These are phyloP conservation scores for Ptychoptera contaminata DNA, from an alignment of 2,888 invertebrate species.

Conservation along the genomic window DNA sequence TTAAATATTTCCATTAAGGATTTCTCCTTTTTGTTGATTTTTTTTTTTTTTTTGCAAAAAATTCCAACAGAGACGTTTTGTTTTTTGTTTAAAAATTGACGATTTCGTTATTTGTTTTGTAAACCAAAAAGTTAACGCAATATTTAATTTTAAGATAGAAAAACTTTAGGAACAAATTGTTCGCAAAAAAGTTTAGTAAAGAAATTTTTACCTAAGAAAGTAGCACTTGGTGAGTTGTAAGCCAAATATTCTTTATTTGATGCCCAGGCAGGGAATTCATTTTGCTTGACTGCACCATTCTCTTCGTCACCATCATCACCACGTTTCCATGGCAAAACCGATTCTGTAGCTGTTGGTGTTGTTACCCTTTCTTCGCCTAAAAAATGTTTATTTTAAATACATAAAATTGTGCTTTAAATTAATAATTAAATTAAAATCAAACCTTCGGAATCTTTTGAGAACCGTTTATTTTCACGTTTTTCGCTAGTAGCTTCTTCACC, in stretches of 20 bases:
- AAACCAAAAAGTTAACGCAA: no score
- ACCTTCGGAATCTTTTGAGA: slow-evolving; percentile 9
- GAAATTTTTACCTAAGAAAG: slow-evolving; percentile 58
- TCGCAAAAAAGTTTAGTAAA: no score
- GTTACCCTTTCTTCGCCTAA: slow-evolving; percentile 59
- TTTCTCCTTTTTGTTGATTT: no score
- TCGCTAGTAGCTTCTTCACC: slow-evolving; percentile 1
- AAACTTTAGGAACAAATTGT: no score
- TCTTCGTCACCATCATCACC: slow-evolving; percentile 57
- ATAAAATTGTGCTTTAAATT: no score
- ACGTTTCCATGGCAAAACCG: slow-evolving; percentile 85
- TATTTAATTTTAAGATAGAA: no score
- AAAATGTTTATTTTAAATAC: slow-evolving; percentile 2
- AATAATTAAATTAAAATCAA: background rate
- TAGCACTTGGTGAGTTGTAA: slow-evolving; percentile 81
- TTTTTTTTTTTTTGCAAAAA: no score
- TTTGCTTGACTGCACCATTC: slow-evolving; percentile 54
- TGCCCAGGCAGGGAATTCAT: slow-evolving; percentile 90
- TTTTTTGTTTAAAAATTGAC: no score
- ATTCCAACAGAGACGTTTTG: no score
- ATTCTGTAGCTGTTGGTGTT: slow-evolving; percentile 78
- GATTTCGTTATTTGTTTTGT: no score
- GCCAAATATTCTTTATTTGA: slow-evolving; percentile 87
- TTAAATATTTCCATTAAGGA: no score
- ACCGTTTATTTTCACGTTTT: slow-evolving; percentile 2